phyloP scores from a whole-genome alignment of 1,140 invertebrate genomes.

The Ephestia elutella region DNA sequence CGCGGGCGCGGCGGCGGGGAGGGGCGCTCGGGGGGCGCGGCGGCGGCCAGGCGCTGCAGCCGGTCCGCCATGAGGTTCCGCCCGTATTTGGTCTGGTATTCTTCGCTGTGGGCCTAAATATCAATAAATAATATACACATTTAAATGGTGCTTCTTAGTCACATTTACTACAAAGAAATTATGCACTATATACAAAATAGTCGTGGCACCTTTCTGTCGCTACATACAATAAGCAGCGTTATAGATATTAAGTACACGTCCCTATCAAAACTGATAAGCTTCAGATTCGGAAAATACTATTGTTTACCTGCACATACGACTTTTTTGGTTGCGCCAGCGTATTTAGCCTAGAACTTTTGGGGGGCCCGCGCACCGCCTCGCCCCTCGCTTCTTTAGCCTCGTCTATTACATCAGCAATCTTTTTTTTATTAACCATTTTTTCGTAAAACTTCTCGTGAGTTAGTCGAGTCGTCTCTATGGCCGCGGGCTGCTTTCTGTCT shows the following conservation, averaged over 20 bases:
- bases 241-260: no score
- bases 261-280: no score
- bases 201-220: no score
- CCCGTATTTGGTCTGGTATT: constrained; percentile 36
- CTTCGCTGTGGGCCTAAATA: constrained; percentile 36
- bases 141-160: no score
- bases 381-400: constrained; percentile 59
- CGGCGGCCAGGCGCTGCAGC: constrained; percentile 23
- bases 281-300: no score
- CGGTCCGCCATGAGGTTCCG: constrained; percentile 32
- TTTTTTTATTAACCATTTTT: constrained; percentile 28
- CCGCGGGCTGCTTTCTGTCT: constrained; percentile 11
- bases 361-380: constrained; percentile 57
- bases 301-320: constrained; percentile 32
- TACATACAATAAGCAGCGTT: no score
- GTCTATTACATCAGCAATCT: constrained; percentile 49
- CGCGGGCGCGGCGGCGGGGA: constrained; percentile 26
- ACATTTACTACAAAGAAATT: no score
- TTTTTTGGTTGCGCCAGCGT: constrained; percentile 58
- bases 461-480: constrained; percentile 7
- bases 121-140: no score
- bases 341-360: constrained; percentile 47
- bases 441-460: constrained; percentile 26
- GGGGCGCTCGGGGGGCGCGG: no score
- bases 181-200: no score